Evolutionary conservation across 2,888 invertebrate species (phyloP), one percentile per base, ranked within the genome.

Genomic region (Athalia circularis): DNA sequence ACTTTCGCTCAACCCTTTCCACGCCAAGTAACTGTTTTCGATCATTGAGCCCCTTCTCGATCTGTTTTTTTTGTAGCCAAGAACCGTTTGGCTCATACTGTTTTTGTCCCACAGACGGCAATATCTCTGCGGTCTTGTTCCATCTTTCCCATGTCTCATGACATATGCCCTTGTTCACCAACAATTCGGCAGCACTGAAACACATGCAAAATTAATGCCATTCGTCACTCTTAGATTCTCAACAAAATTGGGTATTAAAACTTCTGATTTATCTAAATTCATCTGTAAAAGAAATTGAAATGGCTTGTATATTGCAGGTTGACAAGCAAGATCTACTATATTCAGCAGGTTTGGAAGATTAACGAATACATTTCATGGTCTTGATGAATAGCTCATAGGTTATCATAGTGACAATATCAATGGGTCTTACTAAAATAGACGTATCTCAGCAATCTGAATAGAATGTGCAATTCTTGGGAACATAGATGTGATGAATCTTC

Each of bases 31-130:
- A 85, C 59, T 91, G 89, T 84, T 92, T 93, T 52, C 92, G 90
- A 7, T 91, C 91, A 79, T 92, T 92, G 59, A 94, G 85, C 8
- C 92, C 91, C 59, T 92, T 91, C 83, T 93, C 92, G 78, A 93
- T 90, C 84, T 93, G 93, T 87, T 93, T 93, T 80, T 92, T 90
- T 82, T 94, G 93, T 9, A 94, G 86, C 93, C 93, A 93, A 0
- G 93, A 92, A 7, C 92, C 91, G 84, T 91, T 92, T 1, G 93
- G 92, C 13, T 89, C 84, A 4, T 92, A 92, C 82, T 92, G 92
- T 85, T 94, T 94, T 47, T 90, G 84, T 0, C 93, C 93, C 61
- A 90, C 84, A 82, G 91, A 92, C 0, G 94, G 94, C 47, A 94
- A 85, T 7, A 90, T 88, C 8, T 87, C 88, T 59, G 90, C 90